These are phyloP conservation scores for Coracopsis vasa DNA, from an alignment of 2,113 vertebrate genomes.

Conservation along the genomic window DNA sequence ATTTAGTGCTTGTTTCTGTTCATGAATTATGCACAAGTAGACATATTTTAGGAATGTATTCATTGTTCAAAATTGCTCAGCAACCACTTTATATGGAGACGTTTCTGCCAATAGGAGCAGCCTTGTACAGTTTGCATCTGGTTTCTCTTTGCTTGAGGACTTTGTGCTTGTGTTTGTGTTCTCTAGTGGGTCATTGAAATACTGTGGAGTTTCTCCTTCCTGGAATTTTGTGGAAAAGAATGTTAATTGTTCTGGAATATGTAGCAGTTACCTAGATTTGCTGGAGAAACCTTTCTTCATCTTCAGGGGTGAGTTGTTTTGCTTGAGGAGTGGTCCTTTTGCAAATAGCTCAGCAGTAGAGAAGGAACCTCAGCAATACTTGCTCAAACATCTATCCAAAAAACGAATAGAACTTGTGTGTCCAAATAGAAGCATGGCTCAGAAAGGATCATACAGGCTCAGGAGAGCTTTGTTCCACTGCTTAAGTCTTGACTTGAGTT, in stretches of 20 bases:
- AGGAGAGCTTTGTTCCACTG: not conserved
- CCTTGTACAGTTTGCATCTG: not conserved
- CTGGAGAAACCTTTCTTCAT: not conserved
- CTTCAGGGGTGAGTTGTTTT: not conserved
- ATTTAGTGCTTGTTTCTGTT: constrained; percentile 66
- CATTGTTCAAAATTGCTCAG: constrained; percentile 42
- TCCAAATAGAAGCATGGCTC: not conserved
- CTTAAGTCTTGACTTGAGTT: not conserved
- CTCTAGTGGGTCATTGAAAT: not conserved
- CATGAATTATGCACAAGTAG: constrained; percentile 61
- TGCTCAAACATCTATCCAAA: not conserved
- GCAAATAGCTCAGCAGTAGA: not conserved
- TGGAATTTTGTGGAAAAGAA: not conserved
- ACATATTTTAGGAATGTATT: constrained; percentile 54
- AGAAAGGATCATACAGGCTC: not conserved
- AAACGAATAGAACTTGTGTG: not conserved
- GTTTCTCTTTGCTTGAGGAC: not conserved
- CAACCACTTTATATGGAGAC: not conserved
- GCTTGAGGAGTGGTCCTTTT: not conserved
- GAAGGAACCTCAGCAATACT: not conserved
- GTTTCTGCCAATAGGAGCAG: not conserved
- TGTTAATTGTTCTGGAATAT: not conserved
- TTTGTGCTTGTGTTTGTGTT: not conserved
- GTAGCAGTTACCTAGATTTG: not conserved
- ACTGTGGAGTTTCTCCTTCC: not conserved